These are phyloP conservation scores for Theretra japonica DNA, from an alignment of 2,888 invertebrate species.

Conservation along the genomic window DNA sequence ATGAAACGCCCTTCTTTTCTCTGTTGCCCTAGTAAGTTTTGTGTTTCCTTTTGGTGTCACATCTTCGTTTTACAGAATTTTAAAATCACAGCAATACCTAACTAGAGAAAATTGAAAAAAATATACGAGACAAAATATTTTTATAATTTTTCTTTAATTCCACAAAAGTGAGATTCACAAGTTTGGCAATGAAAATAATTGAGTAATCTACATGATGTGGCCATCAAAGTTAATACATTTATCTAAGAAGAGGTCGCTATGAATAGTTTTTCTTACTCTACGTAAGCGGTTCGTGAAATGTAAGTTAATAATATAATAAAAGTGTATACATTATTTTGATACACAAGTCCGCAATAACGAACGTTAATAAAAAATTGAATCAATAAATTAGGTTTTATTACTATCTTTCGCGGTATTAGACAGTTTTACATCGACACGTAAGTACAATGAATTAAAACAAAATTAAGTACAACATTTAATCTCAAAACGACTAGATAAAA, in stretches of 20 bases:
- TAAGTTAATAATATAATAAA: slow-evolving; percentile 34
- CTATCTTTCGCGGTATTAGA: neutral
- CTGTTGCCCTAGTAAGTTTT: too few species aligned
- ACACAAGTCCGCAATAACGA: slow-evolving; percentile 48
- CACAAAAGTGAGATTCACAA: slow-evolving; percentile 57
- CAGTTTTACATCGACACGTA: slow-evolving; percentile 27
- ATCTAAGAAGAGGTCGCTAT: slow-evolving; percentile 1
- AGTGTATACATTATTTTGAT: slow-evolving; percentile 35
- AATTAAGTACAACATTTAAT: slow-evolving; percentile 62
- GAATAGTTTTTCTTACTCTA: slow-evolving; percentile 25
- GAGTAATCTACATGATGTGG: neutral
- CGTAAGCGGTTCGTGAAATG: slow-evolving; percentile 39
- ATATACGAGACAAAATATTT: slow-evolving; percentile 37
- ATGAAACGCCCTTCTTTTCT: too few species aligned
- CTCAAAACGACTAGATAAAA: slow-evolving; percentile 79
- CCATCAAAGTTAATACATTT: neutral
- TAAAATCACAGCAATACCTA: too few species aligned
- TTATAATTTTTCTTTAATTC: slow-evolving; percentile 51
- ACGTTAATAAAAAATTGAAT: neutral
- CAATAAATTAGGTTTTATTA: neutral
- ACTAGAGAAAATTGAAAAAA: slow-evolving; percentile 17
- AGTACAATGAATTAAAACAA: slow-evolving; percentile 40
- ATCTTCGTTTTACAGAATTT: too few species aligned
- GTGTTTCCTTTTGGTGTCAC: too few species aligned
- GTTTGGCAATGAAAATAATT: slow-evolving; percentile 29